Percentiles rank a stretch among this genome's conserved stretches.
phyloP scores from a whole-genome alignment of 2,113 vertebrate species.

The Grammomys dolichurus region DNA sequence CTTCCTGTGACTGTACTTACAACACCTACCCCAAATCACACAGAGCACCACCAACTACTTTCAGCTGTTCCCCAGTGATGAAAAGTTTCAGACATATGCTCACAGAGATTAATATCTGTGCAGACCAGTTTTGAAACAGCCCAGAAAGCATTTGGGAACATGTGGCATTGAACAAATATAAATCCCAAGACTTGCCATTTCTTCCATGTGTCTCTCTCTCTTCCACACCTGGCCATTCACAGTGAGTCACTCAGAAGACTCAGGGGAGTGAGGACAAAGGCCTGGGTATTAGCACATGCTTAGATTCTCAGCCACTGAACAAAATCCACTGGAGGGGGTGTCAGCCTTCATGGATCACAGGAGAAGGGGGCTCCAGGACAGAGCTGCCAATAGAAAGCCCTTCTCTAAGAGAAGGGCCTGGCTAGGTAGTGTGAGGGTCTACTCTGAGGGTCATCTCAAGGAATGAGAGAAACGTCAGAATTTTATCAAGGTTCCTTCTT shows the following conservation, averaged over 20 bases:
- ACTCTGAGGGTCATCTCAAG: background rate
- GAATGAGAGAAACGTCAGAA: background rate
- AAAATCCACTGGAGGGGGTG: background rate
- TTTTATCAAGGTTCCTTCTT: background rate
- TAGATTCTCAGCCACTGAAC: slow-evolving; percentile 31
- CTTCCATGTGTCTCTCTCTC: slow-evolving; percentile 22
- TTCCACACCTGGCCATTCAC: slow-evolving; percentile 70
- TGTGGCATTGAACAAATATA: slow-evolving; percentile 53
- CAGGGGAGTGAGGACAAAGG: slow-evolving; percentile 26
- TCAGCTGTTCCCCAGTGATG: slow-evolving; percentile 83
- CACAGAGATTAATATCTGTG: slow-evolving; percentile 71
- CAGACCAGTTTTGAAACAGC: slow-evolving; percentile 63
- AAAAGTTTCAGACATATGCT: slow-evolving; percentile 81
- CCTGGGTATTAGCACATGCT: slow-evolving; percentile 52
- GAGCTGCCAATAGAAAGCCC: background rate
- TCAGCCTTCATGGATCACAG: background rate
- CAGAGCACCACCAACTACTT: slow-evolving; percentile 68
- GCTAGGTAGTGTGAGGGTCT: background rate
- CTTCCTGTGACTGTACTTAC: slow-evolving; percentile 41
- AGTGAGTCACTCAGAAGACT: slow-evolving; percentile 53
- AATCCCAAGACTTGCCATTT: slow-evolving; percentile 47
- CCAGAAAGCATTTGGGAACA: slow-evolving; percentile 71
- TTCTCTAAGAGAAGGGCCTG: background rate
- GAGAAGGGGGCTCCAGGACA: background rate
- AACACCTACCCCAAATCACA: slow-evolving; percentile 27